Evolutionary conservation across 2,888 invertebrate genomes (phyloP), one percentile per base, ranked within the genome.

Genomic region (Ligdia adustata): DNA sequence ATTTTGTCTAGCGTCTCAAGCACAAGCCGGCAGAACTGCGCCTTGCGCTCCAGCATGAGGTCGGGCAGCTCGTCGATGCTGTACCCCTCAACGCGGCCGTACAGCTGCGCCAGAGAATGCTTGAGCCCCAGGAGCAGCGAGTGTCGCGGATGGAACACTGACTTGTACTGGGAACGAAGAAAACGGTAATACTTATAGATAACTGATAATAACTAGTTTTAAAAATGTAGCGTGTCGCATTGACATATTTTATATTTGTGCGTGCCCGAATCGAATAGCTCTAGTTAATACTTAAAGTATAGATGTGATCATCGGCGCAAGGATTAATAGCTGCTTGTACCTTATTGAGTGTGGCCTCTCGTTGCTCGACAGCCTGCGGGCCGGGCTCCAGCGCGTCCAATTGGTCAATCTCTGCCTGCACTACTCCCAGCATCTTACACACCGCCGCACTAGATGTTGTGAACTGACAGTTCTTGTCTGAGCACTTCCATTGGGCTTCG

Each of bases 121-220:
- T 94, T 92, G 9, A 96, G 65, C 1, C 92, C 91, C 0, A 93
- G 91, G 64, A 94, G 91, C 46, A 95, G 91, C 6, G 94, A 93
- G 77, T 97, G 96, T 18, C 92, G 92, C 0, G 96, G 95, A 84
- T 97, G 97, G 50, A 97, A 84, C 40, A 95, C 92, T 0, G 92
- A 91, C 60, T 91, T 92, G 74, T 94, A 95, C 84, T 93, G 82
- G 2, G 69, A 70, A 34, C 3, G 16, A 16, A 22, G 2, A 22
- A 6, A 22, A 4, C 20, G n/a, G 7, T 4, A 20, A 20, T 3
- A 6, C 6, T 20, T 3, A 20, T 16, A 5, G 3, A 16, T 5
- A 16, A 16, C 16, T 16, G 16, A 3, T 16, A n/a, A n/a, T n/a
- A n/a, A n/a, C n/a, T n/a, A n/a, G n/a, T n/a, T n/a, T n/a, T n/a